Base-by-base conservation (phyloP, 2,888 invertebrate species). In the Zaprionus bogoriensis region DNA sequence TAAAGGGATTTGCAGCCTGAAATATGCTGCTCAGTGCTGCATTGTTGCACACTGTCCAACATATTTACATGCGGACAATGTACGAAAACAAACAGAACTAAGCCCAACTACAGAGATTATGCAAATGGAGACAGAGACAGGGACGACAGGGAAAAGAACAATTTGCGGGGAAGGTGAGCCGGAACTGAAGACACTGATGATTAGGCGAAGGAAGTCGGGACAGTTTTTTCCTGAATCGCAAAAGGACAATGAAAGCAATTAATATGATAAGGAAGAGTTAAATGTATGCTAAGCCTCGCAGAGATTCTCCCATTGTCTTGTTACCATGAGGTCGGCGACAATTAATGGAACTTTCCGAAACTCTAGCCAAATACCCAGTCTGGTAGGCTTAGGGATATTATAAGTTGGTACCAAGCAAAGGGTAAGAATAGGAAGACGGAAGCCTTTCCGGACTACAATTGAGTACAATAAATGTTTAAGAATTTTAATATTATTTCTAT, bases 1-100 rank as follows among this genome's bases (percentile, higher is more conserved):
- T 73, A 68, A 84, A 84, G 76, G 81, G 80, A 81, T 80, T 81
- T 84, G 61, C 48, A 61, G 53, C 42, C 59, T 67, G 62, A 66
- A 62, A 64, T 64, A 74, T 73, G 67, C 9, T 0, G 9, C 1
- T 27, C 2, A 10, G 27, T 27, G 27, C 17, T 14, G 14, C n/a
- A n/a, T 14, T 77, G 51, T 54, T 39, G 64, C 60, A 62, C 48
- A 72, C 53, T 68, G 69, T 57, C 47, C 38, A 53, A 57, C 32
- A 38, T 52, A 52, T 59, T 69, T 30, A 51, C 23, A 47, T 28
- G 58, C 45, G 53, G 30, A 51, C 58, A 63, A 42, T 12, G 36
- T 3, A 44, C 32, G 48, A 28, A 38, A 45, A 30, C 22, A 42
- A 30, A 52, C 52, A 45, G 61, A 58, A 58, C 58, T 51, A 54